Percentiles rank a stretch among this genome's conserved stretches.
These are phyloP conservation scores for Dexiosoma caninum DNA, from an alignment of 2,888 invertebrate species.

Conservation along the genomic window DNA sequence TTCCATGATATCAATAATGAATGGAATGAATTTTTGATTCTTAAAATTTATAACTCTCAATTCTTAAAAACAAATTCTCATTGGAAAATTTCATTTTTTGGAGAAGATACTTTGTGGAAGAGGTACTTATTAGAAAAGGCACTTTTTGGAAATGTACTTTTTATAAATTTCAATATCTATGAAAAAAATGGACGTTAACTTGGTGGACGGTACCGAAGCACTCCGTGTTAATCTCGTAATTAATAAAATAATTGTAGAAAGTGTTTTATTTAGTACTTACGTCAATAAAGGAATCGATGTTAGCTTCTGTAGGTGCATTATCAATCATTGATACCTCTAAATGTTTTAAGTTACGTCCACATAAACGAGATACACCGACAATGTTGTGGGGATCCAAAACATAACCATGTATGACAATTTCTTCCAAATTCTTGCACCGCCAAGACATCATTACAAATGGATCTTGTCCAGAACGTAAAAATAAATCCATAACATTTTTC, in stretches of 20 bases:
- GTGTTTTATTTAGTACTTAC: slow-evolving; percentile 60
- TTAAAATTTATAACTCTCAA: no score
- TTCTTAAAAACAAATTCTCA: no score
- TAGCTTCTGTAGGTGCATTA: slow-evolving; percentile 69
- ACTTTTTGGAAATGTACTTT: no score
- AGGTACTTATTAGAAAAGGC: no score
- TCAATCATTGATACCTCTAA: slow-evolving; percentile 77
- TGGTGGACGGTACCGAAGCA: no score
- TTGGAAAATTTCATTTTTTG: no score
- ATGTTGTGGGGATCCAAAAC: slow-evolving; percentile 77
- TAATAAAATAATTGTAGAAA: not conserved
- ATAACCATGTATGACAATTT: slow-evolving; percentile 80
- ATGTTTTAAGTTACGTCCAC: slow-evolving; percentile 73
- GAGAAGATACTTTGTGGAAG: no score
- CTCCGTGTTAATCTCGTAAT: not conserved
- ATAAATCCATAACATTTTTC: slow-evolving; percentile 72
- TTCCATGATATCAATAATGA: no score
- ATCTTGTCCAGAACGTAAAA: slow-evolving; percentile 75
- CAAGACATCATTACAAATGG: slow-evolving; percentile 82
- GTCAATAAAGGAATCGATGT: slow-evolving; percentile 72
- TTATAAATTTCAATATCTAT: no score
- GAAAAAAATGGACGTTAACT: no score
- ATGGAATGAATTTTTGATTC: no score
- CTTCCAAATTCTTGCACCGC: slow-evolving; percentile 80
- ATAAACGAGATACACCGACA: slow-evolving; percentile 76